Evolutionary conservation across 2,888 invertebrate species (phyloP).

Genomic region (Heliconius sara): DNA sequence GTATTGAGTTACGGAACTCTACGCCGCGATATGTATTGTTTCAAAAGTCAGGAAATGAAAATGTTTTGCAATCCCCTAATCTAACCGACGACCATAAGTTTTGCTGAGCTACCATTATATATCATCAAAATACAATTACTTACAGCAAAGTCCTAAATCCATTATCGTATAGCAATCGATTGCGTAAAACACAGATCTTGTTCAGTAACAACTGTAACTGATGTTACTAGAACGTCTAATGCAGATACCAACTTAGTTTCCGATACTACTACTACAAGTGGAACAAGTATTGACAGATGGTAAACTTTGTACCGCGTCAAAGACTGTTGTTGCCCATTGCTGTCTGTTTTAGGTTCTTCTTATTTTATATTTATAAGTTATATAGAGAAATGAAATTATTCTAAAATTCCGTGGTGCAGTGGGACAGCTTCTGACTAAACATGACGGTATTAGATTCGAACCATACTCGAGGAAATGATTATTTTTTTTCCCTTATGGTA

Average conservation of each 20-base stretch:
- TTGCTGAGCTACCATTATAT: background rate
- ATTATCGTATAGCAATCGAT: constrained; percentile 16
- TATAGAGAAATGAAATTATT: too few species aligned
- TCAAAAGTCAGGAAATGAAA: too few species aligned
- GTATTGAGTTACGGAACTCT: too few species aligned
- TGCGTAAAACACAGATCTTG: background rate
- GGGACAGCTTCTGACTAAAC: too few species aligned
- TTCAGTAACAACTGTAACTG: constrained; percentile 10
- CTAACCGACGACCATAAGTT: background rate
- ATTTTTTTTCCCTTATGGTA: too few species aligned
- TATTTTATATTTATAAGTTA: too few species aligned
- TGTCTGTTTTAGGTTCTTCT: background rate
- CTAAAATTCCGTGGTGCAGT: too few species aligned
- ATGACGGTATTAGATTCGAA: too few species aligned
- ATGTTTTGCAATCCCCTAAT: background rate
- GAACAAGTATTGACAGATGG: constrained; percentile 22
- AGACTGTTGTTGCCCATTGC: background rate
- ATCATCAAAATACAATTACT: background rate
- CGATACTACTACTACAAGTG: constrained; percentile 2
- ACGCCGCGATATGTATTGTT: too few species aligned
- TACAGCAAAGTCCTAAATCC: background rate
- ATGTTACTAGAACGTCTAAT: constrained; percentile 20
- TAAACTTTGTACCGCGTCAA: constrained; percentile 2
- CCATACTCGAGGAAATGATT: too few species aligned
- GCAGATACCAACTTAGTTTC: constrained; percentile 19